Base-by-base conservation (phyloP, 2,797 vertebrate species). In the Lagorchestes hirsutus region DNA sequence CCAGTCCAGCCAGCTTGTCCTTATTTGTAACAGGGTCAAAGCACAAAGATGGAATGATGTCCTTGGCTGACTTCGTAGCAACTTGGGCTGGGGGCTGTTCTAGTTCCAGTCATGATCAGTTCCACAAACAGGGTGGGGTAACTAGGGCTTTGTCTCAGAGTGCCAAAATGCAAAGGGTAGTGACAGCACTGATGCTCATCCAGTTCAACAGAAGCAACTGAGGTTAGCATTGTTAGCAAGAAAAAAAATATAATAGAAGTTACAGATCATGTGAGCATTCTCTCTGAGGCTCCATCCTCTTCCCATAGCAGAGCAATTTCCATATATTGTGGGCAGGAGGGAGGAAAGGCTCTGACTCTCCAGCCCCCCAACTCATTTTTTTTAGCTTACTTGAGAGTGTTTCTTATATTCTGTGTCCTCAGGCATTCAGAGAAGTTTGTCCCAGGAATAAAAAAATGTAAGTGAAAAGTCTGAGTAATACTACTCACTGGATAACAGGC, bases 1-100 rank as follows among this genome's bases (percentile, higher is more conserved):
- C 56, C 11, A 55, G n/a, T 50, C 24, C 4, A 14, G 22, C 57
- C 55, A 18, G 12, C n/a, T 93, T 87, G 50, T 56, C 93, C 92
- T 40, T n/a, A 2, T 91, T 46, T n/a, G 46, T n/a, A 55, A 58
- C 54, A 82, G 91, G 91, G 6, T 95, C 91, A 62, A n/a, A 95
- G 67, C 90, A 28, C 2, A 55, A 28, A 95, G 56, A 91, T 92
- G 87, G 40, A 74, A 4, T 24, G 2, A 46, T 58, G 67, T 90
- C 62, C 31, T 55, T n/a, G n/a, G 92, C 24, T 34, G 52, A 40
- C 74, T 2, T 0, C 5, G 3, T 2, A 82, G 9, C 22, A 82
- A 82, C 8, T 46, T 46, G 22, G 74, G n/a, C 5, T 27, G 46
- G 46, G 8, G 59, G n/a, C 5, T 74, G 13, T 55, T 50, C 90